These are phyloP conservation scores for Drosophila nr. perissopoda DNA, from an alignment of 2,888 invertebrate genomes.

Conservation along the genomic window DNA sequence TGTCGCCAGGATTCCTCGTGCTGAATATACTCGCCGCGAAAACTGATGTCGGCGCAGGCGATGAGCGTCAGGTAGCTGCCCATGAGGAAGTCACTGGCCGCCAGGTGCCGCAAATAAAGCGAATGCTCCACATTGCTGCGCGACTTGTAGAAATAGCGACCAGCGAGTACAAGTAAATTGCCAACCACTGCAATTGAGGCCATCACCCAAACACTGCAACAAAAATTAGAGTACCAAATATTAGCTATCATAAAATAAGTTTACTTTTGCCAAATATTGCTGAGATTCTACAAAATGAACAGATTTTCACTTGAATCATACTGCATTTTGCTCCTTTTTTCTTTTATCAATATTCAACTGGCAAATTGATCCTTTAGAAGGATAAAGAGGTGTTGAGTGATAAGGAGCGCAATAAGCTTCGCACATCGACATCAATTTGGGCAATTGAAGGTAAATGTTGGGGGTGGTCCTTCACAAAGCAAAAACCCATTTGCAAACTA, in stretches of 20 bases:
- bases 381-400: neutral
- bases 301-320: neutral
- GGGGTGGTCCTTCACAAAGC: constrained; percentile 9
- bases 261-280: neutral
- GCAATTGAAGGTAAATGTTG: constrained; percentile 68
- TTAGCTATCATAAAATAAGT: constrained; percentile 23
- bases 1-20: constrained; percentile 87
- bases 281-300: neutral
- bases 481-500: neutral
- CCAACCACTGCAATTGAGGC: constrained; percentile 87
- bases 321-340: neutral
- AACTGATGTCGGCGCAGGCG: constrained; percentile 86
- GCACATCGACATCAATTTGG: constrained; percentile 60
- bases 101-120: constrained; percentile 88
- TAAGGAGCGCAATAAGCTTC: neutral
- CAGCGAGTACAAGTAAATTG: constrained; percentile 87
- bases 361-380: neutral
- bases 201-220: constrained; percentile 87
- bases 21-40: constrained; percentile 86
- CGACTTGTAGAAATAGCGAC: constrained; percentile 86
- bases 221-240: constrained; percentile 14
- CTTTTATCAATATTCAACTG: neutral
- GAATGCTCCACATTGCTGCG: constrained; percentile 87
- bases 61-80: constrained; percentile 87
- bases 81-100: constrained; percentile 88